Conservation (phyloP, 2,888 invertebrate species). For the Tenthredo distinguenda region DNA sequence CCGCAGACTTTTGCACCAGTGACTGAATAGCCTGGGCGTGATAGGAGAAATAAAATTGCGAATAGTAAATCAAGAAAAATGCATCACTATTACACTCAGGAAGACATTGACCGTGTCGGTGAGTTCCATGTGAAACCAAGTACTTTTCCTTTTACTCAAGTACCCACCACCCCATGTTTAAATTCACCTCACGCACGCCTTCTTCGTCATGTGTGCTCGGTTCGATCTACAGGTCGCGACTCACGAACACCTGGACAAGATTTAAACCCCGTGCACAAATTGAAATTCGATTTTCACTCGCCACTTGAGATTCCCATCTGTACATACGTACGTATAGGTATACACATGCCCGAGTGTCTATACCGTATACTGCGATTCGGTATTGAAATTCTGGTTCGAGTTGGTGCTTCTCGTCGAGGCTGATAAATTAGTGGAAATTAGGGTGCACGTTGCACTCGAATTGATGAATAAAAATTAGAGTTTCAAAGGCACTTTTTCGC, state of each 20-base stretch:
- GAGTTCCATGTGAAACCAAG: slow-evolving; percentile 59
- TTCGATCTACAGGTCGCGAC: slow-evolving; percentile 41
- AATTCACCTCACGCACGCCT: slow-evolving; percentile 25
- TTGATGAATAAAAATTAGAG: background rate
- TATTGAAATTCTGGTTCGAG: slow-evolving; percentile 5
- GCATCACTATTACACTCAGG: slow-evolving; percentile 73
- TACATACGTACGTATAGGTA: background rate
- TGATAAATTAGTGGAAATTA: slow-evolving; percentile 22
- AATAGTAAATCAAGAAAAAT: slow-evolving; percentile 62
- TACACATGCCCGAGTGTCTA: background rate
- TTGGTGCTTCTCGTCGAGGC: background rate
- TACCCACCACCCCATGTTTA: background rate
- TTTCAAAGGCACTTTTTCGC: background rate
- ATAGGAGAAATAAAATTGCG: background rate
- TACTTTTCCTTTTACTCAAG: background rate
- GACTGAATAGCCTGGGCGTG: slow-evolving; percentile 64
- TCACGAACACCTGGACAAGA: background rate
- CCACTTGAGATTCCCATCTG: slow-evolving; percentile 26
- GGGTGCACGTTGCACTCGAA: background rate
- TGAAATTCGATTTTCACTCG: slow-evolving; percentile 30
- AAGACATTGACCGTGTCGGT: slow-evolving; percentile 74
- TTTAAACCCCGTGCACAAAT: slow-evolving; percentile 17
- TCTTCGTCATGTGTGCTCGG: slow-evolving; percentile 16
- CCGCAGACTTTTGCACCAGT: slow-evolving; percentile 64
- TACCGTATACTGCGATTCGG: background rate